phyloP scores from a whole-genome alignment of 2,888 invertebrate species.

The Euplexia lucipara region DNA sequence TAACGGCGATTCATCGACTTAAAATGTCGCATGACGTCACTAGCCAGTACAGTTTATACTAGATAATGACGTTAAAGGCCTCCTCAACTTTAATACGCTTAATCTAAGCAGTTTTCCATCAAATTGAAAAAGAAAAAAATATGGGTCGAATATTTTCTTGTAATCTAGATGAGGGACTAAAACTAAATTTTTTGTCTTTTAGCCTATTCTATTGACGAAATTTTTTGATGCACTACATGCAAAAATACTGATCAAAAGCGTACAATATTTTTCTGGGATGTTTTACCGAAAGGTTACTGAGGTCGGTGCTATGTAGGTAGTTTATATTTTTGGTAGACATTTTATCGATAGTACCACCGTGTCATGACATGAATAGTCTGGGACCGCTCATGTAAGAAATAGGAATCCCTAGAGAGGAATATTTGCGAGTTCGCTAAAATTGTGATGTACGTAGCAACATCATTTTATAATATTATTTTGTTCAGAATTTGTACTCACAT shows the following conservation, averaged over 20 bases:
- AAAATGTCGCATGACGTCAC: too few species aligned
- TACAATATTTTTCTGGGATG: conserved; percentile 27
- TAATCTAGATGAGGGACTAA: too few species aligned
- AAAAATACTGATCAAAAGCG: conserved; percentile 36
- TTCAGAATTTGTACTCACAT: conserved; percentile 4
- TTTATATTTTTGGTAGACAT: conserved; percentile 34
- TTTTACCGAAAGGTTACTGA: conserved; percentile 35
- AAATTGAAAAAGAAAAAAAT: too few species aligned
- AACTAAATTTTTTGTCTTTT: too few species aligned
- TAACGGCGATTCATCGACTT: too few species aligned
- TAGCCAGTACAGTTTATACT: too few species aligned
- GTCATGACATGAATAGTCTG: conserved; percentile 38
- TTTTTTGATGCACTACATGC: conserved; percentile 16
- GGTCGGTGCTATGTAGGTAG: conserved; percentile 5
- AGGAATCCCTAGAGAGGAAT: conserved; percentile 41
- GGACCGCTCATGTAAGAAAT: conserved; percentile 49
- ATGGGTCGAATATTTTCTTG: too few species aligned
- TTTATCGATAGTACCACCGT: conserved; percentile 25
- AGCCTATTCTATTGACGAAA: conserved; percentile 23
- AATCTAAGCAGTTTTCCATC: too few species aligned
- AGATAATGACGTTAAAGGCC: too few species aligned
- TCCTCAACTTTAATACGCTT: too few species aligned
- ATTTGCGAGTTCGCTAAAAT: conserved; percentile 24
- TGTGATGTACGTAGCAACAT: conserved; percentile 10
- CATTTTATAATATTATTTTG: conserved; percentile 18